These are phyloP conservation scores for Asarcornis scutulata DNA, from an alignment of 2,113 vertebrate species.

Conservation along the genomic window DNA sequence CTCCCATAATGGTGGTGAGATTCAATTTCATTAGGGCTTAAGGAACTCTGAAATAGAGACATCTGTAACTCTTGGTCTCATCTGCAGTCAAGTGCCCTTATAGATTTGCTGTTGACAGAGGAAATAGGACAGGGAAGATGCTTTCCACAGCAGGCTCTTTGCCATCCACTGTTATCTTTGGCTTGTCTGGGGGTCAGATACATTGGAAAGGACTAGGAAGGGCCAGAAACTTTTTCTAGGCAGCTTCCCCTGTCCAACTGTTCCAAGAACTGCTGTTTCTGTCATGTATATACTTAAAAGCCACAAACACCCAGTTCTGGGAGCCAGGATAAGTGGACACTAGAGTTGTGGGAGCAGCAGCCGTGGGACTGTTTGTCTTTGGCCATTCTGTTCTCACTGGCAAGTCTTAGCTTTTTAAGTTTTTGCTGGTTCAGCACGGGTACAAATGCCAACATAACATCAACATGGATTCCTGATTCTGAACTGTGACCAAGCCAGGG, in stretches of 20 bases:
- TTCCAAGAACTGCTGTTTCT: background rate
- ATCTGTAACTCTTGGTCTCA: background rate
- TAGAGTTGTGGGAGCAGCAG: background rate
- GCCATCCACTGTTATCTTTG: background rate
- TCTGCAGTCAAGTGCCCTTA: background rate
- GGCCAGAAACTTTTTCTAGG: background rate
- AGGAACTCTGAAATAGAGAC: background rate
- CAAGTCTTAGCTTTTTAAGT: background rate
- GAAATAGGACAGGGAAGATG: background rate
- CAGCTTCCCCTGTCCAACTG: background rate
- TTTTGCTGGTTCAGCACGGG: background rate
- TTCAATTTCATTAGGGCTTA: background rate
- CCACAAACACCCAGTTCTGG: background rate
- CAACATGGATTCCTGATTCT: conserved; percentile 1
- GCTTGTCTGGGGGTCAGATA: background rate
- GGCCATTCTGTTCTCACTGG: background rate
- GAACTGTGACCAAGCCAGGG: conserved; percentile 4
- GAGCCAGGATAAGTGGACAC: background rate
- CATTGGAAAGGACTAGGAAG: background rate
- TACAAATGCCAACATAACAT: background rate
- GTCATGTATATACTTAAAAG: background rate
- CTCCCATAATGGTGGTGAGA: background rate
- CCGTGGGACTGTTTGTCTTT: background rate
- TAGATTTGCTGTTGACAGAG: rapidly evolving
- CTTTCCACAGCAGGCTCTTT: background rate